These are phyloP conservation scores for Hyperoplus immaculatus DNA, from an alignment of 2,797 vertebrate species.

Conservation along the genomic window DNA sequence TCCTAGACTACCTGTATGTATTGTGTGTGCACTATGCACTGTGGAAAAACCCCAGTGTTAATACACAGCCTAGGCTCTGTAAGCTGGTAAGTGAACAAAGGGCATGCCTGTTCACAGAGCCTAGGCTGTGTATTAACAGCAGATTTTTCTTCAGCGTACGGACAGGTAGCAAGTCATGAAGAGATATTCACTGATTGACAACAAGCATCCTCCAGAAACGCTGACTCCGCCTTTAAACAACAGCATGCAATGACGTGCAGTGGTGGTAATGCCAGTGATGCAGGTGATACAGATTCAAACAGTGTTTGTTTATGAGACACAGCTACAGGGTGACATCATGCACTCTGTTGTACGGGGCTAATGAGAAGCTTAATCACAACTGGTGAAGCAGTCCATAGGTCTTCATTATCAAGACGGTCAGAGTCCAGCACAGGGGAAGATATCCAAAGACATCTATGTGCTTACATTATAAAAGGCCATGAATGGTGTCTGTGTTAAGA, in stretches of 20 bases:
- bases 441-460: not conserved
- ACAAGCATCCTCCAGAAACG: too few species aligned
- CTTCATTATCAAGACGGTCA: slow-evolving; percentile 15
- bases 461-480: not conserved
- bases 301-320: not conserved
- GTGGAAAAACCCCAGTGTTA: too few species aligned
- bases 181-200: too few species aligned
- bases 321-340: not conserved
- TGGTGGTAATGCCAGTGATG: slow-evolving; percentile 9
- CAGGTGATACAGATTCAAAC: slow-evolving; percentile 11
- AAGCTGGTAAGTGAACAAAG: too few species aligned
- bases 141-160: too few species aligned
- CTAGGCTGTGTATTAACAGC: too few species aligned
- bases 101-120: too few species aligned
- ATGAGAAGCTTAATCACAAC: not conserved
- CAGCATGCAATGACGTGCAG: slow-evolving; percentile 16
- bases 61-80: too few species aligned
- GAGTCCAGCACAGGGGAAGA: slow-evolving; percentile 14
- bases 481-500: not conserved
- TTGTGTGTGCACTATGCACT: too few species aligned
- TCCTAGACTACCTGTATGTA: too few species aligned
- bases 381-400: not conserved
- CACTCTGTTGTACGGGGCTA: not conserved
- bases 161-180: too few species aligned
- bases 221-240: slow-evolving; percentile 1